phyloP scores from a whole-genome alignment of 1,140 invertebrate genomes.

The Drosophila teissieri region DNA sequence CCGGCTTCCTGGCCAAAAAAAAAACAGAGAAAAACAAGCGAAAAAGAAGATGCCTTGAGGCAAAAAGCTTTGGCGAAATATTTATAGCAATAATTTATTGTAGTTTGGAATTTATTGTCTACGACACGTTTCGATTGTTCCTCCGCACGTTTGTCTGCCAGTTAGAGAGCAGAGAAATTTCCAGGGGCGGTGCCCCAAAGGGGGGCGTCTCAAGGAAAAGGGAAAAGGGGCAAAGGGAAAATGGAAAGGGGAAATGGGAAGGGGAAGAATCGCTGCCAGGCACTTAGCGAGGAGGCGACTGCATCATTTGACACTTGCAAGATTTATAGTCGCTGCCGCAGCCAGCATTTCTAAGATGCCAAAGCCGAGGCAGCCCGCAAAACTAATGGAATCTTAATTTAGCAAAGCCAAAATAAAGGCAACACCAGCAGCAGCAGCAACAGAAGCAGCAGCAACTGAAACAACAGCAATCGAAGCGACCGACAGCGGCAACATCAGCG shows the following conservation, averaged over 20 bases:
- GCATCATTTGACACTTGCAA: conserved; percentile 80
- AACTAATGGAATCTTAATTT: conserved; percentile 84
- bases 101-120: conserved; percentile 83
- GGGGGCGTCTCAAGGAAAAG: conserved; percentile 29
- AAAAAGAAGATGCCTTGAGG: conserved; percentile 5
- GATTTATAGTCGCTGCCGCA: conserved; percentile 76
- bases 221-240: conserved; percentile 15
- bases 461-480: conserved; percentile 37
- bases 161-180: conserved; percentile 63
- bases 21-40: too few relatives aligned
- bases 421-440: conserved; percentile 22
- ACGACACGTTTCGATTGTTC: conserved; percentile 82
- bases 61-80: conserved; percentile 75
- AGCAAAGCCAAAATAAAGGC: conserved; percentile 80
- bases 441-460: conserved; percentile 33
- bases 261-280: conserved; percentile 52
- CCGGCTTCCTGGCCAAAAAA: conserved; percentile 26
- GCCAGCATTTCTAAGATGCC: conserved; percentile 81
- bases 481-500: conserved; percentile 51
- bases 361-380: conserved; percentile 65
- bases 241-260: conserved; percentile 9
- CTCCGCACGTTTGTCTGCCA: conserved; percentile 40
- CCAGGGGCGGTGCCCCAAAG: neutral
- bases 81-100: conserved; percentile 83
- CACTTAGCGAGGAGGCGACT: conserved; percentile 71